Conservation (phyloP, 2,888 invertebrate species). For the Timema podura region DNA sequence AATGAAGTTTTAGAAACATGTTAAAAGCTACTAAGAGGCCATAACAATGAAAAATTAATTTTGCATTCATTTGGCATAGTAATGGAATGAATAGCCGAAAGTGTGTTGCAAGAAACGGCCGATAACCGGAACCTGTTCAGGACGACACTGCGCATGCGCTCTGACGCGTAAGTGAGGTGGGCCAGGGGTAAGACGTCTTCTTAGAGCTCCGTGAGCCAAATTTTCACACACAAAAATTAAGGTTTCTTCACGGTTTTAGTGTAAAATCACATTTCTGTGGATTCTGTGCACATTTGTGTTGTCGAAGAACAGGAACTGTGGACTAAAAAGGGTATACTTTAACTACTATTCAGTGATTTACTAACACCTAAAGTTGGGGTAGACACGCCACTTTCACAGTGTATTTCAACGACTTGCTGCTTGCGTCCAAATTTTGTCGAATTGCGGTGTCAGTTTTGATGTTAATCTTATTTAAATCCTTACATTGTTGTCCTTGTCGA, state of each 20-base stretch:
- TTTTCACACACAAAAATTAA: conserved; percentile 35
- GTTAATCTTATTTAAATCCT: conserved; percentile 48
- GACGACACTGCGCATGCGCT: conserved; percentile 37
- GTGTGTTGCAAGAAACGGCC: conserved; percentile 18
- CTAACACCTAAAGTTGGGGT: conserved; percentile 31
- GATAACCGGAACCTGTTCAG: conserved; percentile 24
- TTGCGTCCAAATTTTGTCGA: conserved; percentile 49
- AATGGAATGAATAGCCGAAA: not conserved
- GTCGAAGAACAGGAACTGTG: conserved; percentile 26
- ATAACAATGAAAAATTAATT: too few species aligned
- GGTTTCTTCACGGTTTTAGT: conserved; percentile 30
- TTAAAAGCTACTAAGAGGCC: too few species aligned
- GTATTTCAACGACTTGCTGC: conserved; percentile 30
- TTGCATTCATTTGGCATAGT: too few species aligned
- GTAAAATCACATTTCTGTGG: conserved; percentile 29
- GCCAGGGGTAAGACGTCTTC: conserved; percentile 38
- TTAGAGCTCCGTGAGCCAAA: conserved; percentile 37
- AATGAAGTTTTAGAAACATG: too few species aligned
- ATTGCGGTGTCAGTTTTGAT: conserved; percentile 37
- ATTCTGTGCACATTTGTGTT: conserved; percentile 29
- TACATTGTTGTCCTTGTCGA: conserved; percentile 98
- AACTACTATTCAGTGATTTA: conserved; percentile 31
- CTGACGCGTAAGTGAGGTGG: conserved; percentile 39
- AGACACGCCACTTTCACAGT: conserved; percentile 36
- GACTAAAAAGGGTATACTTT: conserved; percentile 30